Conservation (phyloP, 2,888 invertebrate genomes). For the Iphiclides podalirius region DNA sequence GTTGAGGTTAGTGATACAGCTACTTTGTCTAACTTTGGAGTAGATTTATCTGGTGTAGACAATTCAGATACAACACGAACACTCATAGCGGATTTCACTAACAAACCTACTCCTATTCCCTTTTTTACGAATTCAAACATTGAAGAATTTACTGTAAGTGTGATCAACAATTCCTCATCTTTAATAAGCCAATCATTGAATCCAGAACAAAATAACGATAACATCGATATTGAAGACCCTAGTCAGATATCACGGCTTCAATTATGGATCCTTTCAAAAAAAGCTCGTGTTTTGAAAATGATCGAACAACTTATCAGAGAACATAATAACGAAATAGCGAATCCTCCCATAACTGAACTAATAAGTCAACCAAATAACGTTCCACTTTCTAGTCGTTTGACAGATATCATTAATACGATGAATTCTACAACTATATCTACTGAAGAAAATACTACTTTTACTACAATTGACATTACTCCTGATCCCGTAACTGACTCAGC, state of each 20-base stretch:
- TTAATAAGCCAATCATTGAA: slow-evolving; percentile 33
- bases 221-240: slow-evolving; percentile 45
- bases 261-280: slow-evolving; percentile 70
- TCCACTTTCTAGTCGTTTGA: slow-evolving; percentile 57
- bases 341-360: slow-evolving; percentile 53
- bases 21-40: slow-evolving; percentile 43
- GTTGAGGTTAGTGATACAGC: slow-evolving; percentile 29
- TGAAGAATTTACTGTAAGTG: slow-evolving; percentile 44
- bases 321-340: slow-evolving; percentile 67
- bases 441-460: slow-evolving; percentile 23
- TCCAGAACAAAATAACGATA: slow-evolving; percentile 37
- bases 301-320: slow-evolving; percentile 71
- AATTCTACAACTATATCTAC: slow-evolving; percentile 47
- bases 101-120: slow-evolving; percentile 48
- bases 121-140: slow-evolving; percentile 58
- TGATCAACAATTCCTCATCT: slow-evolving; percentile 35
- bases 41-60: slow-evolving; percentile 26
- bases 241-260: slow-evolving; percentile 59
- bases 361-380: slow-evolving; percentile 47
- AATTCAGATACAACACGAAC: slow-evolving; percentile 2
- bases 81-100: slow-evolving; percentile 41
- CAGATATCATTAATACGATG: slow-evolving; percentile 64
- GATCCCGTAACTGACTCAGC: neutral
- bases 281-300: slow-evolving; percentile 72
- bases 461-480: neutral